phyloP scores from a whole-genome alignment of 2,113 vertebrate species.

The Tiliqua scincoides region DNA sequence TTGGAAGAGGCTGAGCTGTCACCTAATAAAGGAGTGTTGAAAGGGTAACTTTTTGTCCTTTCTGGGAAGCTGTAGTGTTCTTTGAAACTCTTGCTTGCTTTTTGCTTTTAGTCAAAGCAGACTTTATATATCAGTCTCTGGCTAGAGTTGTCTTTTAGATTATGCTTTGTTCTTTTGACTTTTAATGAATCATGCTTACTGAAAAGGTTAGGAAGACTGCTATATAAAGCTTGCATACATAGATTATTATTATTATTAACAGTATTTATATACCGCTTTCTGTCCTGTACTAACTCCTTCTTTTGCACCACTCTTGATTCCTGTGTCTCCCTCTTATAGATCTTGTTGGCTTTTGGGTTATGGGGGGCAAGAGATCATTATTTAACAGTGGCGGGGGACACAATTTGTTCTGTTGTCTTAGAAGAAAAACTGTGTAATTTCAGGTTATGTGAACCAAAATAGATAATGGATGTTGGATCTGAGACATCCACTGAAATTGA shows the following conservation, averaged over 20 bases:
- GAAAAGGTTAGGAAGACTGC: neutral
- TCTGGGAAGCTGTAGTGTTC: neutral
- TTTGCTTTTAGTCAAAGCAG: neutral
- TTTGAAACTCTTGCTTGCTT: neutral
- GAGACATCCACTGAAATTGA: neutral
- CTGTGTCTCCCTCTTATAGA: neutral
- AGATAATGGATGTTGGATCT: neutral
- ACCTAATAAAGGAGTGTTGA: neutral
- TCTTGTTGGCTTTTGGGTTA: constrained; percentile 3
- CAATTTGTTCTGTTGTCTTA: neutral
- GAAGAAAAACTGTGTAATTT: neutral
- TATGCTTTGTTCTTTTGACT: neutral
- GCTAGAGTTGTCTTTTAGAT: neutral
- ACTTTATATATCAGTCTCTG: neutral
- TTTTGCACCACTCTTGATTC: neutral
- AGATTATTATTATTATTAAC: no score
- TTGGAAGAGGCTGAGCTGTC: neutral
- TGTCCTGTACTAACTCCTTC: neutral
- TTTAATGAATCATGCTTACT: neutral
- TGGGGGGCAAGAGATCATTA: neutral
- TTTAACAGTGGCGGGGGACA: neutral
- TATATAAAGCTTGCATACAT: neutral
- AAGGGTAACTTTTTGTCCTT: neutral
- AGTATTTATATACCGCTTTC: no score
- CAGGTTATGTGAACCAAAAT: neutral